Conservation (phyloP, 2,888 invertebrate genomes). For the Chloromyia formosa region DNA sequence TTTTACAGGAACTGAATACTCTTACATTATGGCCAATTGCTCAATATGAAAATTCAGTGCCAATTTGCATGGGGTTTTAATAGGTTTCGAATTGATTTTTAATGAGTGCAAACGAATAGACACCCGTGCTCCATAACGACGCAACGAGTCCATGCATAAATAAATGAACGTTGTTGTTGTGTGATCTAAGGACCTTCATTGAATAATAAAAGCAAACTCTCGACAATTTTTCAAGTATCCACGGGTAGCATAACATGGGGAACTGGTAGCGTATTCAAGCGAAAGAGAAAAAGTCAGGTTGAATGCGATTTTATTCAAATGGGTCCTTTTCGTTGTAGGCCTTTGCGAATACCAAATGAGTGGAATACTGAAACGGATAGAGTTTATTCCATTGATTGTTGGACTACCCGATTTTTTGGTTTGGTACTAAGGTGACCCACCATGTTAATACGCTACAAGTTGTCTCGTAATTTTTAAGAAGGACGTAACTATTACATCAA, state of each 20-base stretch:
- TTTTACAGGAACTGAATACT: too few species aligned
- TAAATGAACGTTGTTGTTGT: slow-evolving; percentile 15
- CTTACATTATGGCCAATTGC: too few species aligned
- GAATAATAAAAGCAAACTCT: slow-evolving; percentile 25
- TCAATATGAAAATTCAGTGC: slow-evolving; percentile 8
- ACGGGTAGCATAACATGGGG: not conserved
- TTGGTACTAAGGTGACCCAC: not conserved
- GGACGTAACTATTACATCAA: not conserved
- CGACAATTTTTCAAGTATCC: not conserved
- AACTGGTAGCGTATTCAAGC: slow-evolving; percentile 1
- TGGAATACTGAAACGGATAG: not conserved
- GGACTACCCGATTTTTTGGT: not conserved
- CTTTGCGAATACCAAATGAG: slow-evolving; percentile 11
- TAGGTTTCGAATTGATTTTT: slow-evolving; percentile 48
- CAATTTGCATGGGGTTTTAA: slow-evolving; percentile 47
- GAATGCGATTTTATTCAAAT: slow-evolving; percentile 29
- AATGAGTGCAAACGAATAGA: slow-evolving; percentile 43
- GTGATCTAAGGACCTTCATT: not conserved
- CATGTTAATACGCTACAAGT: not conserved
- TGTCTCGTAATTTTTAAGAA: not conserved
- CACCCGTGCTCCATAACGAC: not conserved
- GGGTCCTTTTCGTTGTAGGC: not conserved
- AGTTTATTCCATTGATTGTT: not conserved
- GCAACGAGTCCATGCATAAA: not conserved
- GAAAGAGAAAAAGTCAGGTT: slow-evolving; percentile 3